Conservation (phyloP, 2,797 vertebrate species). For the Erpetoichthys calabaricus region DNA sequence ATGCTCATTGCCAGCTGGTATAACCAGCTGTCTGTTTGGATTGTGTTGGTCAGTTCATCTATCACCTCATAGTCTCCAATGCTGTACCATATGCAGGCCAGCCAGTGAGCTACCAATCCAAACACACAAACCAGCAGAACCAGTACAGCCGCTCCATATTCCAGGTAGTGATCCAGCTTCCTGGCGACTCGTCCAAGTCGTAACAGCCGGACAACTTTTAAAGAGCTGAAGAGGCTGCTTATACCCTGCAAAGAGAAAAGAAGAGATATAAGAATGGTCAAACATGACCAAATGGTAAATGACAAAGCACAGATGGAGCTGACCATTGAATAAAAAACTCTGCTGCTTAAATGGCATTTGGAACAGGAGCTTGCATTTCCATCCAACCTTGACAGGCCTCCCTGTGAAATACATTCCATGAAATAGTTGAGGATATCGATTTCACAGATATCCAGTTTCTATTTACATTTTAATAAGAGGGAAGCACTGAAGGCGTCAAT, state of each 20-base stretch:
- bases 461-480: too few relatives aligned
- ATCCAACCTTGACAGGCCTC: too few relatives aligned
- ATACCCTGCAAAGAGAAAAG: constrained; percentile 62
- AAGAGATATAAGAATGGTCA: constrained; percentile 5
- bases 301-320: neutral
- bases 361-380: too few relatives aligned
- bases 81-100: constrained; percentile 95
- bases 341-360: constrained; percentile 8
- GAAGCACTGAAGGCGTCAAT: too few relatives aligned
- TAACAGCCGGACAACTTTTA: constrained; percentile 86
- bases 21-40: constrained; percentile 88
- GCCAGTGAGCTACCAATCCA: constrained; percentile 87
- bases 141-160: constrained; percentile 83
- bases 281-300: neutral
- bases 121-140: constrained; percentile 90
- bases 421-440: too few relatives aligned
- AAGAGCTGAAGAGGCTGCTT: constrained; percentile 89
- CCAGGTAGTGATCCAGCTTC: constrained; percentile 90
- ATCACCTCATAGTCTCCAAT: constrained; percentile 94
- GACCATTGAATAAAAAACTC: constrained; percentile 5
- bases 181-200: constrained; percentile 81
- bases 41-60: constrained; percentile 77
- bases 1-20: constrained; percentile 82
- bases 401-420: too few relatives aligned
- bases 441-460: too few relatives aligned